Conservation (phyloP, 2,113 vertebrate species). For the Phyllostomus discolor region DNA sequence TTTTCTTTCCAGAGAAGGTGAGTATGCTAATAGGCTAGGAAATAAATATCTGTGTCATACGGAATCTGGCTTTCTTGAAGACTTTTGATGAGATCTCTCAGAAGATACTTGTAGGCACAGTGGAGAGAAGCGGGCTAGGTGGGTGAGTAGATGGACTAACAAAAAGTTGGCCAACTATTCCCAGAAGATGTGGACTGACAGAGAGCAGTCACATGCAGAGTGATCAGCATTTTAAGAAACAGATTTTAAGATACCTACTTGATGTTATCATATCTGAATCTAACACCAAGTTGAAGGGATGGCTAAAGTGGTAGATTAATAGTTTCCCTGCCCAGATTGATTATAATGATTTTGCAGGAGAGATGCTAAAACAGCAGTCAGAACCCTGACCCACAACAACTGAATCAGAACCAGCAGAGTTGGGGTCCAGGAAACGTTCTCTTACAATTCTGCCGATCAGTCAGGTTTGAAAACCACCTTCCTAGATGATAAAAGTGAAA, state of each 20-base stretch:
- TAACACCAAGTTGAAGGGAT: background rate
- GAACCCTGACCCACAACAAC: background rate
- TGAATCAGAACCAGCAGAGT: background rate
- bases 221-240: background rate
- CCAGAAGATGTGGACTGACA: background rate
- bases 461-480: background rate
- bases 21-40: background rate
- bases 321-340: background rate
- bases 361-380: background rate
- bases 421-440: background rate
- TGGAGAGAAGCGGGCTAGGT: background rate
- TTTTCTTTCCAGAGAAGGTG: background rate
- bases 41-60: background rate
- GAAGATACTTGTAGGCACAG: background rate
- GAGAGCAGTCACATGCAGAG: background rate
- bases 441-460: background rate
- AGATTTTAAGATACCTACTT: background rate
- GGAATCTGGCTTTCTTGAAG: background rate
- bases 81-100: background rate
- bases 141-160: background rate
- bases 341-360: background rate
- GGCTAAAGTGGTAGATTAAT: background rate
- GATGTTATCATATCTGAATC: background rate
- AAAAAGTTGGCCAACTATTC: background rate
- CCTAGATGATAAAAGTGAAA: background rate